Evolutionary conservation across 2,113 vertebrate species (phyloP), one percentile per base, ranked within the genome.

Genomic region (Heteronetta atricapilla): DNA sequence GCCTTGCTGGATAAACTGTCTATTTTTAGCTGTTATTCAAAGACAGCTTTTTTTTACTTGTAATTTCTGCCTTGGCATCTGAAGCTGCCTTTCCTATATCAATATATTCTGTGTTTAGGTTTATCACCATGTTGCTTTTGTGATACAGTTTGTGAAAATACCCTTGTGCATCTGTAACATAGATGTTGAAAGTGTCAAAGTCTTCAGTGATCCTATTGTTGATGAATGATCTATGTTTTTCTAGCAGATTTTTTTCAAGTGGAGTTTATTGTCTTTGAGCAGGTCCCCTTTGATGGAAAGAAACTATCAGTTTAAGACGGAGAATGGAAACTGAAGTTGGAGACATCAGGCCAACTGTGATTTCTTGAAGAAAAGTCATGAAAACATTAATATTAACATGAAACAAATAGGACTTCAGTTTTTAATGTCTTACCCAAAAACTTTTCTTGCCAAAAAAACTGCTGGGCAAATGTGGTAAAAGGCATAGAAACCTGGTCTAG

Each of bases 381-480:
- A 83, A 95, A 82, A 68, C 36, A 52, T 84, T 92, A 60, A 78
- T 83, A 78, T 79, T 34, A 56, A 40, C 26, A 50, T 85, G 74
- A 93, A 95, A 26, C 38, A 97, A 94, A 79, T 64, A 86, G 48
- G 53, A 29, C 74, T 88, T 82, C 1, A 42, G 26, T 86, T 93
- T 93, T 84, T 97, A 70, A 91, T 90, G 74, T 89, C 86, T 62
- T 84, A 76, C 87, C 81, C 66, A 92, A 87, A 89, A 86, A 8
- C 1, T 1, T 4, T 52, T 86, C 18, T 60, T 93, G 83, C 92
- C 95, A 95, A 84, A 94, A 94, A 94, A 78, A 73, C 90, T 86
- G 46, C n/a, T 78, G 60, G 73, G 73, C 73, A 93, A 92, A 74
- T 92, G 83, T 26, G 46, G 72, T 63, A 90, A 92, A 93, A 84